A percentile compares a stretch with the other conserved stretches of the same genome.
Evolutionary conservation across 2,888 invertebrate species (phyloP).

Genomic region (Agonopterix heracliana): DNA sequence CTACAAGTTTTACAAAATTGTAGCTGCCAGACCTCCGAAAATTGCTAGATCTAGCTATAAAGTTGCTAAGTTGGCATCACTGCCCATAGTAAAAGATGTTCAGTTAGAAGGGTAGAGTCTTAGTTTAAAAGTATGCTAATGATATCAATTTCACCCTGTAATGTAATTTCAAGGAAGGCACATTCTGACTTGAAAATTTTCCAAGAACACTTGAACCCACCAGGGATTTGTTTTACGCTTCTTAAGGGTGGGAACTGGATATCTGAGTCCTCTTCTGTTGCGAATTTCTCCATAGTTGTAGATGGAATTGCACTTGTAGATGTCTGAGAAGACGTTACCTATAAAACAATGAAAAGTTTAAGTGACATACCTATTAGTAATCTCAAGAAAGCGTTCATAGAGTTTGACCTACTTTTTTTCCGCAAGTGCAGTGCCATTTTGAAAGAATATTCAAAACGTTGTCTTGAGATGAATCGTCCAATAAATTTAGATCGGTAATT

Average conservation of each 20-base stretch:
- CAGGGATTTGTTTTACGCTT: conserved; percentile 34
- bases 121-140: too few relatives aligned
- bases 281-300: conserved; percentile 28
- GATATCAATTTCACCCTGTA: too few relatives aligned
- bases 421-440: conserved; percentile 65
- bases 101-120: too few relatives aligned
- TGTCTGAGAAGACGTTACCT: conserved; percentile 57
- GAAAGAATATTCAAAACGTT: conserved; percentile 58
- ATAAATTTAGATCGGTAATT: conserved; percentile 49
- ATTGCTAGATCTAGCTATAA: too few relatives aligned
- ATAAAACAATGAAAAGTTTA: conserved; percentile 1
- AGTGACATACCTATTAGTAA: too few relatives aligned
- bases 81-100: too few relatives aligned
- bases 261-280: conserved; percentile 24
- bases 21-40: too few relatives aligned
- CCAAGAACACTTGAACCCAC: conserved; percentile 17
- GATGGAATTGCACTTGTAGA: conserved; percentile 56
- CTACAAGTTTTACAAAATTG: too few relatives aligned
- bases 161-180: too few relatives aligned
- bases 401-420: conserved; percentile 45
- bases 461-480: conserved; percentile 60
- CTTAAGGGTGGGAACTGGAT: conserved; percentile 36
- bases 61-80: too few relatives aligned
- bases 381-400: too few relatives aligned
- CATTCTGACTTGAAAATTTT: too few relatives aligned